phyloP scores from a whole-genome alignment of 2,888 invertebrate genomes.

The Perithous albicinctus region DNA sequence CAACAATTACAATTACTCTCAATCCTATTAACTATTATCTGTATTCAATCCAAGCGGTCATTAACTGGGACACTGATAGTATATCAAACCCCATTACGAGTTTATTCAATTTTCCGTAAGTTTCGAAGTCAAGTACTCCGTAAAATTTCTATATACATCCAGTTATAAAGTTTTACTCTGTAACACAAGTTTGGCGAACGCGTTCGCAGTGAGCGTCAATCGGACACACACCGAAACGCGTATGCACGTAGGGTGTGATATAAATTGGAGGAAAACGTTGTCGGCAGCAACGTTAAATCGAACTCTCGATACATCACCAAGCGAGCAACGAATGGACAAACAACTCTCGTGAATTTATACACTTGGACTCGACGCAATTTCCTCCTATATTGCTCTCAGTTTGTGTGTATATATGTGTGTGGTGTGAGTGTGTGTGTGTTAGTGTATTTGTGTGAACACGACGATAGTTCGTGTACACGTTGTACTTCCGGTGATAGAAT shows the following conservation, averaged over 20 bases:
- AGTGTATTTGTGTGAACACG: conserved; percentile 26
- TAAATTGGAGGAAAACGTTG: conserved; percentile 55
- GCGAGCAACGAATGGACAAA: conserved; percentile 60
- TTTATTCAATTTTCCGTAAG: not conserved
- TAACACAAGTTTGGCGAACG: not conserved
- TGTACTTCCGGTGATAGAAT: conserved; percentile 32
- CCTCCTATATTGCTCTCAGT: conserved; percentile 49
- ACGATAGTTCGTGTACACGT: conserved; percentile 35
- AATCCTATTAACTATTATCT: not conserved
- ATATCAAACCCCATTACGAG: not conserved
- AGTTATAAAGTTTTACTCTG: not conserved
- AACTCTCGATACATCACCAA: conserved; percentile 58
- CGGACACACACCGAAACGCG: not conserved
- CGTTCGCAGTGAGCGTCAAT: not conserved
- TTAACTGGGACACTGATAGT: not conserved
- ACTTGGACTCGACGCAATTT: conserved; percentile 65
- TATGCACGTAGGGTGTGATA: conserved; percentile 25
- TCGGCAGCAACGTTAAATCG: conserved; percentile 57
- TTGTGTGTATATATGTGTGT: no score
- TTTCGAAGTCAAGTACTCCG: not conserved
- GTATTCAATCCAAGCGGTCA: not conserved
- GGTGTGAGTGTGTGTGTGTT: no score
- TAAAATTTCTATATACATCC: not conserved
- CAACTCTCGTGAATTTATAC: conserved; percentile 64
- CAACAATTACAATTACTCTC: not conserved